Conservation (phyloP, 2,888 invertebrate genomes). For the Asteroscopus sphinx region DNA sequence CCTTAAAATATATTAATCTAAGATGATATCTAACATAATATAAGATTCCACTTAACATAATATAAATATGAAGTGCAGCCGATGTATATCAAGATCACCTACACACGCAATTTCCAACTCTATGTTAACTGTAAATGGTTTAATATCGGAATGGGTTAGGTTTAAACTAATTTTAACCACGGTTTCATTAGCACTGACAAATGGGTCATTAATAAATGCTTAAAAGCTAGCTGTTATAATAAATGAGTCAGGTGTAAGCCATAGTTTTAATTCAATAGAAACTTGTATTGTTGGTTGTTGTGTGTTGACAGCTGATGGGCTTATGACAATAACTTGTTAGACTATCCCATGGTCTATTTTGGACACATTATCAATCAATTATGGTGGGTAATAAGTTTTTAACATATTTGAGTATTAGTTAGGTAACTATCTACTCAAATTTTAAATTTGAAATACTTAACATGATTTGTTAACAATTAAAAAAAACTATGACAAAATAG, state of each 20-base stretch:
- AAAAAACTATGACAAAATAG: no score
- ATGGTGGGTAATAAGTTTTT: no score
- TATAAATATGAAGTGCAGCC: slow-evolving; percentile 39
- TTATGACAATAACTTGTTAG: slow-evolving; percentile 21
- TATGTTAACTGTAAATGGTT: slow-evolving; percentile 21
- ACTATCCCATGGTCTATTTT: slow-evolving; percentile 1
- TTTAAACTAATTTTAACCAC: slow-evolving; percentile 38
- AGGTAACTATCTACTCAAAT: no score
- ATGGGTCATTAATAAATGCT: slow-evolving; percentile 59
- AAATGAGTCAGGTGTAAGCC: slow-evolving; percentile 54
- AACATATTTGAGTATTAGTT: no score
- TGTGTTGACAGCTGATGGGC: slow-evolving; percentile 43
- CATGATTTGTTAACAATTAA: no score
- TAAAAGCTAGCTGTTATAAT: slow-evolving; percentile 59
- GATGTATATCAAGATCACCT: slow-evolving; percentile 16
- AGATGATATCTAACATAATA: slow-evolving; percentile 28
- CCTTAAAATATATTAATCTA: no score
- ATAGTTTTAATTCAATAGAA: slow-evolving; percentile 35
- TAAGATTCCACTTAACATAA: slow-evolving; percentile 43
- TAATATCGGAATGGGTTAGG: slow-evolving; percentile 18
- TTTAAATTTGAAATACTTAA: no score
- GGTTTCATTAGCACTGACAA: slow-evolving; percentile 59
- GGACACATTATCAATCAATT: slow-evolving; percentile 1
- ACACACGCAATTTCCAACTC: slow-evolving; percentile 21
- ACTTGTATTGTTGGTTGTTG: slow-evolving; percentile 42